phyloP scores from a whole-genome alignment of 2,797 vertebrate genomes.

The Cossypha niveicapilla region DNA sequence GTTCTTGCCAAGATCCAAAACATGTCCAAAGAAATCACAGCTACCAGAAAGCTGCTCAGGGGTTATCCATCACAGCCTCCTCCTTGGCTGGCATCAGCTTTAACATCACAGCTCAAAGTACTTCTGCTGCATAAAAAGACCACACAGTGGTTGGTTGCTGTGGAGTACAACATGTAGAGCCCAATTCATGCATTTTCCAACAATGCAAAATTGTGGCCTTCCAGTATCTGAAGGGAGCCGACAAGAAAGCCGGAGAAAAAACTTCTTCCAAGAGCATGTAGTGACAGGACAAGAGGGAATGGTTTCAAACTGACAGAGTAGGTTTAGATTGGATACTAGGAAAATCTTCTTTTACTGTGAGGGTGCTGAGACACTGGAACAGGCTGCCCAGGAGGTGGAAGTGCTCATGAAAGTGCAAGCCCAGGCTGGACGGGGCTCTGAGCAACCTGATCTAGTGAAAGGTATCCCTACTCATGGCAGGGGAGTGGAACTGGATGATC shows the following conservation, averaged over 20 bases:
- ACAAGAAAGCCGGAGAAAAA: background rate
- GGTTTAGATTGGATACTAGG: background rate
- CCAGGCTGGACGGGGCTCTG: background rate
- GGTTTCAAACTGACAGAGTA: background rate
- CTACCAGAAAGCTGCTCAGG: background rate
- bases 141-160: background rate
- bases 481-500: background rate
- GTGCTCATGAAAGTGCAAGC: background rate
- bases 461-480: background rate
- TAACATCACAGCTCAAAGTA: background rate
- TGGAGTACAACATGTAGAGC: background rate
- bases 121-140: background rate
- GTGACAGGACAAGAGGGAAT: background rate
- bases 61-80: background rate
- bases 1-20: background rate
- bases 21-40: background rate
- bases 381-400: background rate
- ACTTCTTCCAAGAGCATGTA: fast-evolving
- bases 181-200: background rate
- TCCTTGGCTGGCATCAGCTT: background rate
- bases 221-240: background rate
- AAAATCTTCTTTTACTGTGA: background rate
- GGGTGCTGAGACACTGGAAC: background rate
- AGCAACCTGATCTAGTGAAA: background rate
- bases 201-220: background rate